Evolutionary conservation across 1,140 invertebrate genomes (phyloP).

Genomic region (Ceratitis capitata): DNA sequence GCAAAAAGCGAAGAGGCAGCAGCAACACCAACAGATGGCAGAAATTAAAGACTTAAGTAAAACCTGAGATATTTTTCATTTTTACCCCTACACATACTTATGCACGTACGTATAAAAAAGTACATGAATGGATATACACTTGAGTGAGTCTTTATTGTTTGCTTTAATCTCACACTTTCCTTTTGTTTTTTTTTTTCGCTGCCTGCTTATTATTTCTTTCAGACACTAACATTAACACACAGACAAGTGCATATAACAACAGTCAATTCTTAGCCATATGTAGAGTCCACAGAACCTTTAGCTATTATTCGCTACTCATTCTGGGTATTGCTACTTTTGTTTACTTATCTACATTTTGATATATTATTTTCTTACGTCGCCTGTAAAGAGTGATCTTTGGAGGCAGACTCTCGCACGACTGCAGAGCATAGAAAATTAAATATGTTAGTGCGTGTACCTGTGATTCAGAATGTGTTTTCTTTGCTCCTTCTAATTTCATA

Average conservation of each 20-base stretch:
- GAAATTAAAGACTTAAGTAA: neutral
- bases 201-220: neutral
- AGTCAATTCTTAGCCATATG: too few species aligned
- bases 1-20: neutral
- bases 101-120: neutral
- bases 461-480: neutral
- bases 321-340: neutral
- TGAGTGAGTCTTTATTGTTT: neutral
- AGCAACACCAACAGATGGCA: neutral
- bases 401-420: neutral
- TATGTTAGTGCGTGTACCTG: neutral
- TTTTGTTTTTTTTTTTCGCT: neutral
- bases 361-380: slow-evolving; percentile 16
- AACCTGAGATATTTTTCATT: neutral
- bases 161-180: neutral
- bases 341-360: neutral
- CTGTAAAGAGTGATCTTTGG: neutral
- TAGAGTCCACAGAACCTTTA: too few species aligned
- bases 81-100: neutral
- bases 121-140: neutral
- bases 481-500: neutral
- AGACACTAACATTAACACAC: neutral
- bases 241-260: neutral
- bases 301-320: too few species aligned
- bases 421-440: too few species aligned